phyloP scores from a whole-genome alignment of 2,888 invertebrate species.

The Pimpla rufipes region DNA sequence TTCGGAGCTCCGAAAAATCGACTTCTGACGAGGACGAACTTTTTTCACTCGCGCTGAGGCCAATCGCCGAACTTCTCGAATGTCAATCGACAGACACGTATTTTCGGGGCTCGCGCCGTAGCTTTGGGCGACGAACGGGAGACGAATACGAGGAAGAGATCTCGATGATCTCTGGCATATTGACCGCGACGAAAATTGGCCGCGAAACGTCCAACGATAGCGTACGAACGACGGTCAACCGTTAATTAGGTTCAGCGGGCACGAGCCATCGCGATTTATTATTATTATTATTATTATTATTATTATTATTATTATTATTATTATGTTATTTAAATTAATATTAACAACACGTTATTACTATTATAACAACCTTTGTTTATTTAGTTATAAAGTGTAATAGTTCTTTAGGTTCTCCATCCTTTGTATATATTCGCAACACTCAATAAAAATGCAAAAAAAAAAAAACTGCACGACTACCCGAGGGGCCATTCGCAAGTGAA shows the following conservation, averaged over 20 bases:
- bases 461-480: constrained; percentile 34
- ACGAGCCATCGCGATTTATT: constrained; percentile 63
- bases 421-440: constrained; percentile 85
- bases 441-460: constrained; percentile 82
- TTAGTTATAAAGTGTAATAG: constrained; percentile 84
- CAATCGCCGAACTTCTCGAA: constrained; percentile 26
- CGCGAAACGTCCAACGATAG: constrained; percentile 8
- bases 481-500: not conserved
- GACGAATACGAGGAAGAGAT: constrained; percentile 50
- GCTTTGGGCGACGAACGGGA: constrained; percentile 49
- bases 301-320: constrained; percentile 56
- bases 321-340: constrained; percentile 84
- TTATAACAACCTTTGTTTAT: constrained; percentile 84
- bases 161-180: constrained; percentile 55
- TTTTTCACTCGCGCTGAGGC: constrained; percentile 5
- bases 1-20: constrained; percentile 35
- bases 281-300: constrained; percentile 49
- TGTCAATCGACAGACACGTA: constrained; percentile 45
- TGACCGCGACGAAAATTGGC: constrained; percentile 19
- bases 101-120: constrained; percentile 42
- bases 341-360: constrained; percentile 83
- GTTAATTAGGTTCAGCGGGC: constrained; percentile 62
- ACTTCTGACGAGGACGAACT: constrained; percentile 3
- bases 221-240: constrained; percentile 64
- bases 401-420: constrained; percentile 84